Conservation (phyloP, 2,113 vertebrate genomes). For the Python bivittatus region DNA sequence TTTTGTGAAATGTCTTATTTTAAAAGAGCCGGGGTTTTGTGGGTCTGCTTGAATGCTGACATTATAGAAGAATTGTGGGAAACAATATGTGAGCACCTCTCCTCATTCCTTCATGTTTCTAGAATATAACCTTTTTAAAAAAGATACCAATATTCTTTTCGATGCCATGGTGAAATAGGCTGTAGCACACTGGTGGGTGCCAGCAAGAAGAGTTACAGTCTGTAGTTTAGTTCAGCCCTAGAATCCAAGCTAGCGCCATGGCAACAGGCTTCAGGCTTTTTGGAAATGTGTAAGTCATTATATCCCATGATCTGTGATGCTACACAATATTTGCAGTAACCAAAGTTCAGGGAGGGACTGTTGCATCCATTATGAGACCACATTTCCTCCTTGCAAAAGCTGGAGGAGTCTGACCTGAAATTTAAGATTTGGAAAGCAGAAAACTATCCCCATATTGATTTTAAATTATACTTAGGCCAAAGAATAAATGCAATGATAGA, state of each 20-base stretch:
- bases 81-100: constrained; percentile 26
- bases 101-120: constrained; percentile 23
- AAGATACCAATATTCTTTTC: constrained; percentile 28
- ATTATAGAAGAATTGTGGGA: constrained; percentile 38
- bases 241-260: constrained; percentile 54
- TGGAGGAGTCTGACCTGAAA: neutral
- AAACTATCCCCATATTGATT: neutral
- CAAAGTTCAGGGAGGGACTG: fast-evolving
- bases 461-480: neutral
- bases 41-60: constrained; percentile 18
- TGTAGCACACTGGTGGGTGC: constrained; percentile 45
- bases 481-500: neutral
- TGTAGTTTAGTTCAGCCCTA: constrained; percentile 44
- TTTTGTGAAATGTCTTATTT: constrained; percentile 25
- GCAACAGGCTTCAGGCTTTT: constrained; percentile 60
- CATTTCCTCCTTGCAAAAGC: neutral
- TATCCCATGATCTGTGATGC: constrained; percentile 13
- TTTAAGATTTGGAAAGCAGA: constrained; percentile 9
- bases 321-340: constrained; percentile 22
- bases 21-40: constrained; percentile 25
- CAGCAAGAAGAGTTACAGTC: constrained; percentile 46
- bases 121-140: constrained; percentile 23
- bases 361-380: constrained; percentile 28
- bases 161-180: constrained; percentile 55
- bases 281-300: constrained; percentile 39